Base-by-base conservation (phyloP, 2,888 invertebrate species). In the Eupithecia abbreviata region DNA sequence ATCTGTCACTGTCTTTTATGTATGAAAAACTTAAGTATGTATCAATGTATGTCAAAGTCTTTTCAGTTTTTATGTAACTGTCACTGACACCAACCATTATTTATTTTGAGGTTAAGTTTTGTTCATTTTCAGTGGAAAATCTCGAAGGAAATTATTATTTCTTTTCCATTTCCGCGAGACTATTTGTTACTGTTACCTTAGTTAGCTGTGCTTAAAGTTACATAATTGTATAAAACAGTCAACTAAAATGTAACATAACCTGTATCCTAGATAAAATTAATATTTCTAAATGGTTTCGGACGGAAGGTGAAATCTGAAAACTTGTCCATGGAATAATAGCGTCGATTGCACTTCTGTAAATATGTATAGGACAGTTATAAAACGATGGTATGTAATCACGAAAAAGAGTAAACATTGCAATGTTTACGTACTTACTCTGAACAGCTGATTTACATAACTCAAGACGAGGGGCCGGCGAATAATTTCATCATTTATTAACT, bases 331-430 rank as follows among this genome's bases (percentile, higher is more conserved):
- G 30, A 62, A 30, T 62, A 62, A 30, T 12, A 4, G 30, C 10
- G 18, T 62, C 18, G 30, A 30, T 30, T 62, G 18, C 30, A 4
- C 62, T 30, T 62, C 12, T 62, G 3, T 30, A 43, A 87, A 79
- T 74, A 93, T 94, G 94, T 92, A 91, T 79, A 92, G 89, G 85
- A 89, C 81, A 81, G 75, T 92, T 45, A 78, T 92, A 76, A 85
- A 90, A 75, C 87, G 85, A 82, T 87, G 91, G 94, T 93, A 86
- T 88, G 89, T 55, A n/a, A 82, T 15, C 5, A 42, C 42, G 7
- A 30, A 30, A 30, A 30, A 30, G 30, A 30, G n/a, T 18, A 68
- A n/a, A 45, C 45, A 18, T 68, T 65, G 41, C 42, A 66, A 66
- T 68, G 43, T 68, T 68, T 68, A 43, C 67, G 43, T 47, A 0